Evolutionary conservation across 64 coral and sea anemone species (phyloP).

Genomic region (Montipora capricornis): DNA sequence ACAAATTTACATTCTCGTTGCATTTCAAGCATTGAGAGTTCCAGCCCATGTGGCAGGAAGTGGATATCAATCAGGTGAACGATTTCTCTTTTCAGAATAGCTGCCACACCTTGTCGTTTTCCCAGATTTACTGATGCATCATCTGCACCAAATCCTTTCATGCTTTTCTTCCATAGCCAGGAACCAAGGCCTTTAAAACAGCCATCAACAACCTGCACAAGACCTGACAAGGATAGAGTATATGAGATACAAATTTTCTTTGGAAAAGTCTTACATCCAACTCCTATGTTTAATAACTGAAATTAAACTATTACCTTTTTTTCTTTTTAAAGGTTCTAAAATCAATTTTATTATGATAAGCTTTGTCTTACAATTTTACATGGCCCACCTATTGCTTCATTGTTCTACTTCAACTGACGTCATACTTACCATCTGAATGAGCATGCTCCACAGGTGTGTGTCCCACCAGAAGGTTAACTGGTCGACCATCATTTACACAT

Average conservation of each 20-base stretch:
- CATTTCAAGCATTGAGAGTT: background rate
- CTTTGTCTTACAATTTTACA: too few relatives aligned
- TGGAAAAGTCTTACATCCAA: background rate
- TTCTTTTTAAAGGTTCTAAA: too few relatives aligned
- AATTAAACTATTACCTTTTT: background rate
- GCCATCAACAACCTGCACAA: background rate
- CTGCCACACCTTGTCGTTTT: background rate
- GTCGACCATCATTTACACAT: background rate
- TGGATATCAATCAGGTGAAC: background rate
- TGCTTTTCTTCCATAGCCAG: slow-evolving; percentile 28
- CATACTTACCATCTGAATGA: background rate
- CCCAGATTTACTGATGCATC: slow-evolving; percentile 34
- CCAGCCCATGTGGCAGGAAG: background rate
- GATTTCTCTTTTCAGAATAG: background rate
- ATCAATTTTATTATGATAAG: too few relatives aligned
- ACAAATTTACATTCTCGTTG: background rate
- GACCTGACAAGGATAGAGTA: slow-evolving; percentile 1
- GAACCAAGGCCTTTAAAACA: too few relatives aligned
- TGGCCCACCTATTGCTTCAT: too few relatives aligned
- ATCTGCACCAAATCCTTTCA: background rate
- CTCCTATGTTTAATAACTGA: background rate
- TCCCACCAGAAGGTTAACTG: background rate
- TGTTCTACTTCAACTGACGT: background rate
- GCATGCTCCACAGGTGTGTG: background rate
- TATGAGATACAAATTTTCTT: background rate